Evolutionary conservation across 2,797 vertebrate genomes (phyloP).

Genomic region (Urocyon cinereoargenteus): DNA sequence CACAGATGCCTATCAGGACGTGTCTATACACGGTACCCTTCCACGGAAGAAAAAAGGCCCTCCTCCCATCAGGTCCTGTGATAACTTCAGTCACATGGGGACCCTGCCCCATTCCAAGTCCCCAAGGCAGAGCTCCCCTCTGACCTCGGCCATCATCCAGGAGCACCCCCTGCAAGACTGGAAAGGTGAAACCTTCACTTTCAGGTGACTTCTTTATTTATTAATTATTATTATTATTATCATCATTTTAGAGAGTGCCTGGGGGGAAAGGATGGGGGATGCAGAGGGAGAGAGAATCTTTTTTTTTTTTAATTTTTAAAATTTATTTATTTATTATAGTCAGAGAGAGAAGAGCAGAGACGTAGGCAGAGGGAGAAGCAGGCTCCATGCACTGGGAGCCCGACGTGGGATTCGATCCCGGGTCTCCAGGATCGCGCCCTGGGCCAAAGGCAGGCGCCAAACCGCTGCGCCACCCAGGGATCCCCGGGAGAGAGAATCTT

Average conservation of each 20-base stretch:
- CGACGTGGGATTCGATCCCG: too few relatives aligned
- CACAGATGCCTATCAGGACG: conserved; percentile 88
- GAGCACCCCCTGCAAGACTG: conserved; percentile 88
- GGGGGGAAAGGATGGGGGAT: background rate
- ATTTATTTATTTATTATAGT: too few relatives aligned
- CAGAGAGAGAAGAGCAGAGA: too few relatives aligned
- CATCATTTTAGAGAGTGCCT: background rate
- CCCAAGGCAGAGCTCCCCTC: conserved; percentile 85
- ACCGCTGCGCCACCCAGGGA: too few relatives aligned
- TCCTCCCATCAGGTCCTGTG: conserved; percentile 85
- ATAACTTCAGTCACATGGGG: conserved; percentile 85
- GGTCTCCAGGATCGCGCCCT: too few relatives aligned
- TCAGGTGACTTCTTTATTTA: conserved; percentile 88
- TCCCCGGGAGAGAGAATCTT: background rate
- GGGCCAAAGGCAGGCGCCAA: too few relatives aligned
- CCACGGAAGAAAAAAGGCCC: conserved; percentile 94
- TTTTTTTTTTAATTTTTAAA: too few relatives aligned
- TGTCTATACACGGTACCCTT: conserved; percentile 97
- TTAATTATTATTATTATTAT: background rate
- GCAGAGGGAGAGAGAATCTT: background rate
- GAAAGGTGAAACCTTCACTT: conserved; percentile 75
- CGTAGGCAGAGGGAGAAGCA: too few relatives aligned
- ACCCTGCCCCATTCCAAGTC: conserved; percentile 83
- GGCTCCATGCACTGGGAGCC: too few relatives aligned
- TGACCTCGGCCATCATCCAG: conserved; percentile 90